Base-by-base conservation (phyloP, 2,797 vertebrate genomes). In the Etheostoma perlongum region DNA sequence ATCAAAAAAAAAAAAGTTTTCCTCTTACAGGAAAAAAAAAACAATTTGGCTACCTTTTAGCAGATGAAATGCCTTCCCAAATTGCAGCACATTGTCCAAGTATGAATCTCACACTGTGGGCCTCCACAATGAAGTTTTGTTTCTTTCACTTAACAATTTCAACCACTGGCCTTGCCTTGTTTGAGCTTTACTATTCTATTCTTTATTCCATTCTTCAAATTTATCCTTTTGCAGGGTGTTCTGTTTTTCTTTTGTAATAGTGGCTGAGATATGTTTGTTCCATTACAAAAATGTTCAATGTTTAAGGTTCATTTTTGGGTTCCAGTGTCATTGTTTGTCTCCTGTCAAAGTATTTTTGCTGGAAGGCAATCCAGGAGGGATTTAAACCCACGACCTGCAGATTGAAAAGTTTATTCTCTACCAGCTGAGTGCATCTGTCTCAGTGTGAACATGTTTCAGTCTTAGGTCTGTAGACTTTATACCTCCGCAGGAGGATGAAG, bases 71-170 rank as follows among this genome's bases (percentile, higher is more conserved):
- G 3, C 36, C 40, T 42, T 72, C 25, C 68, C 12, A 55, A 72
- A 49, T 64, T 53, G 48, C 54, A 58, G 59, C n/a, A 19, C 55
- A 49, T 54, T 14, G 23, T 49, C 42, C 2, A 30, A 73, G 25
- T 30, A 33, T 58, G 42, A 61, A 23, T 54, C 40, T 55, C 14
- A 23, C 2, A 1, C n/a, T 52, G 47, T 61, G 46, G 44, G 59
- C 14, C 23, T 79, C 73, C 10, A 69, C 59, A 69, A 6, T 69
- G 1, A 73, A 47, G 9, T 57, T 46, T 36, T 54, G 15, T 67
- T 55, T 54, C 11, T 52, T 13, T 25, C 11, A 18, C 15, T 23
- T 42, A 19, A 23, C 30, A 49, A 48, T 66, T 60, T 65, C 23
- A 5, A 42, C 27, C 27, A 30, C 18, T 19, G 25, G 0, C 36